phyloP scores from a whole-genome alignment of 2,113 vertebrate genomes.

The Zapornia atra region DNA sequence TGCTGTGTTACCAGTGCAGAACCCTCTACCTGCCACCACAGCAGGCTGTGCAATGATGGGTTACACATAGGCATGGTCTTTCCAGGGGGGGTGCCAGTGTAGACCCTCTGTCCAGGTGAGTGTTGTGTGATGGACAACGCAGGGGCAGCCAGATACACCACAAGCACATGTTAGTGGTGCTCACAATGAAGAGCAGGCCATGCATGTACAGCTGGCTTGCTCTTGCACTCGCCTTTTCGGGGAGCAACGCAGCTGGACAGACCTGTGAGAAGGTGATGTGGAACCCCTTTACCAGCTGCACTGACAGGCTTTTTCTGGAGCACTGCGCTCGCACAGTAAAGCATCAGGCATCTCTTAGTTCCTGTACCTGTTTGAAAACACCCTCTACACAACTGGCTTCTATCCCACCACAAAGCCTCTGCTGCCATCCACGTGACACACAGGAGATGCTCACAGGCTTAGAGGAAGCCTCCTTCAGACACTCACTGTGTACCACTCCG shows the following conservation, averaged over 20 bases:
- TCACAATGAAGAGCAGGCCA: background rate
- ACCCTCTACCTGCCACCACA: accelerated
- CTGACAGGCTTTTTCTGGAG: background rate
- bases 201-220: background rate
- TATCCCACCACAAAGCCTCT: background rate
- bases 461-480: background rate
- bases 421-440: accelerated
- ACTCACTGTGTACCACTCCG: background rate
- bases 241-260: background rate
- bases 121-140: accelerated
- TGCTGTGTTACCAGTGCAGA: accelerated
- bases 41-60: background rate
- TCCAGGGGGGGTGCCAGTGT: background rate
- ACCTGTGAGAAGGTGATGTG: background rate
- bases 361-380: background rate
- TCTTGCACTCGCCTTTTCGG: background rate
- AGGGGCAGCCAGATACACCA: accelerated
- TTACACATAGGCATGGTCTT: accelerated
- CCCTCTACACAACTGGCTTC: background rate
- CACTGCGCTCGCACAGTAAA: background rate
- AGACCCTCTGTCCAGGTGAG: background rate
- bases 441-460: background rate
- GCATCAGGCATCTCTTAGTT: background rate
- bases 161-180: too few relatives aligned
- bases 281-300: background rate